These are phyloP conservation scores for Chesias legatella DNA, from an alignment of 2,888 invertebrate genomes.

Conservation along the genomic window DNA sequence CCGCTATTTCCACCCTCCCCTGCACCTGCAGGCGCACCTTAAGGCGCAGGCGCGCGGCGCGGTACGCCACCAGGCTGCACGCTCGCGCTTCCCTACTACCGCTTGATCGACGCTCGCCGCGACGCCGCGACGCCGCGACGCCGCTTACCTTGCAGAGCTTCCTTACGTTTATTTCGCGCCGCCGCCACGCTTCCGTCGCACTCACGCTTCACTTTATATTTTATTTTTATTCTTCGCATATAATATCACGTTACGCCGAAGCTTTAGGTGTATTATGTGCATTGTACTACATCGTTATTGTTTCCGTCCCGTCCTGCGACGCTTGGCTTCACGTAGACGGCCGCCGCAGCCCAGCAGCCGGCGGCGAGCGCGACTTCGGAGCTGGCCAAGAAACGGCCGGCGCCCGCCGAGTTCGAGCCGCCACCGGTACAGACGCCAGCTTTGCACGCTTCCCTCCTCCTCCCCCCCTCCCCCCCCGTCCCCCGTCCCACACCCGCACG, in stretches of 20 bases:
- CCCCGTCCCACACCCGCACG: slow-evolving; percentile 56
- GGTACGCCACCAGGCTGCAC: slow-evolving; percentile 88
- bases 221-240: slow-evolving; percentile 74
- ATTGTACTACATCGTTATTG: slow-evolving; percentile 81
- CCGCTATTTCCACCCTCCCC: slow-evolving; percentile 99
- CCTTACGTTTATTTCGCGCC: slow-evolving; percentile 73
- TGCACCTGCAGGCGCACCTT: slow-evolving; percentile 99
- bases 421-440: slow-evolving; percentile 94
- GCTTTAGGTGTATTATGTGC: slow-evolving; percentile 81
- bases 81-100: slow-evolving; percentile 76
- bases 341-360: slow-evolving; percentile 82
- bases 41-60: slow-evolving; percentile 98
- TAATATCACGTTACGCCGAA: slow-evolving; percentile 77
- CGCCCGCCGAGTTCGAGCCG: slow-evolving; percentile 81
- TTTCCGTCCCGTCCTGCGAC: slow-evolving; percentile 80
- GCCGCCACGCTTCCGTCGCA: slow-evolving; percentile 79
- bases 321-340: slow-evolving; percentile 81
- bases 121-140: slow-evolving; percentile 78
- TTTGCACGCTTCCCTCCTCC: slow-evolving; percentile 83
- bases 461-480: slow-evolving; percentile 52
- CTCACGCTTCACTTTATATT: slow-evolving; percentile 77
- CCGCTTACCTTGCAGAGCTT: slow-evolving; percentile 76
- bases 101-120: slow-evolving; percentile 75
- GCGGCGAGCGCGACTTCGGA: slow-evolving; percentile 85
- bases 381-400: slow-evolving; percentile 96